Conservation (phyloP, 2,888 invertebrate genomes). For the Ctena decussata region DNA sequence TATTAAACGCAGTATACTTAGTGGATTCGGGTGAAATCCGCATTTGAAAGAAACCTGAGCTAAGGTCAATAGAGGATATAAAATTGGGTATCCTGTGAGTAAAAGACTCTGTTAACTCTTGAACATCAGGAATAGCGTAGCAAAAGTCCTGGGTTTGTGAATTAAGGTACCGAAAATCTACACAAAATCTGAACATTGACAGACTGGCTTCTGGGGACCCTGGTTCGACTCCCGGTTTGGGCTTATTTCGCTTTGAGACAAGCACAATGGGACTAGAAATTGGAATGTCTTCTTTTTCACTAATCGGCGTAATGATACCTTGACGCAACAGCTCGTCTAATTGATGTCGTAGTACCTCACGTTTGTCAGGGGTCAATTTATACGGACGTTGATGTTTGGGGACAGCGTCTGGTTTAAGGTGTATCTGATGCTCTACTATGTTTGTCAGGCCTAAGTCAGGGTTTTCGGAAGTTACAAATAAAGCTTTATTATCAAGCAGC, state of each 20-base stretch:
- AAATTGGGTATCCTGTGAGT: conserved; percentile 23
- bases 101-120: conserved; percentile 39
- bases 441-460: conserved; percentile 15
- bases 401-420: conserved; percentile 18
- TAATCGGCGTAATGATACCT: conserved; percentile 34
- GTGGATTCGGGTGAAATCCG: background rate
- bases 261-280: conserved; percentile 42
- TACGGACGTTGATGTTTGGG: conserved; percentile 40
- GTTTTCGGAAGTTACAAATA: conserved; percentile 22
- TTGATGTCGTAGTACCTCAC: conserved; percentile 30
- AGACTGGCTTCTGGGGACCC: conserved; percentile 33
- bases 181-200: conserved; percentile 32
- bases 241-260: conserved; percentile 41
- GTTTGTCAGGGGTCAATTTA: conserved; percentile 24
- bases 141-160: conserved; percentile 24
- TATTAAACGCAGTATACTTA: conserved; percentile 42
- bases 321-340: conserved; percentile 32
- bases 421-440: conserved; percentile 21
- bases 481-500: background rate
- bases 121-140: conserved; percentile 7
- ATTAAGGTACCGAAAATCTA: conserved; percentile 42
- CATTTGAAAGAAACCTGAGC: conserved; percentile 22
- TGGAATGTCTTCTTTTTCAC: conserved; percentile 21
- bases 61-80: conserved; percentile 13
- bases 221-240: background rate